phyloP scores from a whole-genome alignment of 2,797 vertebrate species.

The Florisuga fusca region DNA sequence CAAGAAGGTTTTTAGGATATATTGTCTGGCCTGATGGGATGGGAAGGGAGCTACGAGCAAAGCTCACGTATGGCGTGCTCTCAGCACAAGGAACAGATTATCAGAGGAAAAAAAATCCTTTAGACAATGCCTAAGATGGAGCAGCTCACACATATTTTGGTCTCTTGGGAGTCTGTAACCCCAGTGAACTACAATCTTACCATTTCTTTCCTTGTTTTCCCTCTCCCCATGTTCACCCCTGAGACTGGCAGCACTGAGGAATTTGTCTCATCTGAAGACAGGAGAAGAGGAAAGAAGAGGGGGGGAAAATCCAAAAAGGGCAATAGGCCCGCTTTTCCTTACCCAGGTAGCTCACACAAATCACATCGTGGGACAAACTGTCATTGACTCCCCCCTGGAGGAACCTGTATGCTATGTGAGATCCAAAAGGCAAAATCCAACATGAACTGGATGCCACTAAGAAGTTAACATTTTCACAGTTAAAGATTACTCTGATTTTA shows the following conservation, averaged over 20 bases:
- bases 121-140: not conserved
- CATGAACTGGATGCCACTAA: not conserved
- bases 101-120: conserved; percentile 11
- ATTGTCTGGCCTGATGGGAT: conserved; percentile 63
- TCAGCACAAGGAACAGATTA: conserved; percentile 70
- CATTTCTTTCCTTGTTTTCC: not conserved
- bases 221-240: rapidly evolving
- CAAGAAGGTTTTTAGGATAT: conserved; percentile 69
- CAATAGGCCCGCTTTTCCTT: not conserved
- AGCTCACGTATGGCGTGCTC: conserved; percentile 45
- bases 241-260: not conserved
- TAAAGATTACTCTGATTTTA: not conserved
- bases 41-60: conserved; percentile 53
- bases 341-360: not conserved
- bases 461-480: not conserved
- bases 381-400: not conserved
- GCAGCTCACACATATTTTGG: not conserved
- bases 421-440: not conserved
- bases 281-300: not conserved
- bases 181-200: not conserved
- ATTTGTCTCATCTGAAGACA: not conserved
- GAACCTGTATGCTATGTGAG: not conserved
- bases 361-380: rapidly evolving
- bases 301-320: not conserved
- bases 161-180: not conserved